These are phyloP conservation scores for Psophia crepitans DNA, from an alignment of 2,113 vertebrate species.

Conservation along the genomic window DNA sequence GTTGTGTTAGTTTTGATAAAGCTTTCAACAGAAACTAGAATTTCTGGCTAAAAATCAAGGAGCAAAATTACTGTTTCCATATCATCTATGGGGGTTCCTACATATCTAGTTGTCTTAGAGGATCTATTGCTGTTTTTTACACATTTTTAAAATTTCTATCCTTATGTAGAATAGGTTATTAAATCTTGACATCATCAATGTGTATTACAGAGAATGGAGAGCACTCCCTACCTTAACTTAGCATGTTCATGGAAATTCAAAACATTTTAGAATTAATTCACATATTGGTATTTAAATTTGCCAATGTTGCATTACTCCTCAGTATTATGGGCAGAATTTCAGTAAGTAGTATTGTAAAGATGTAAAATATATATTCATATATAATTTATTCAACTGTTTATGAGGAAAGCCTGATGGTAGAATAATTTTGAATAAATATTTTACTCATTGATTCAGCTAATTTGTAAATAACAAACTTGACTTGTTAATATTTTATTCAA, in stretches of 20 bases:
- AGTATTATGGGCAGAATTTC: background rate
- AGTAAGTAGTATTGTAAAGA: background rate
- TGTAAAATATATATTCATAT: background rate
- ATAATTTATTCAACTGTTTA: conserved; percentile 28
- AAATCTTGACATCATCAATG: background rate
- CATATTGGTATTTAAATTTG: too few relatives aligned
- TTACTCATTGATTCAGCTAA: background rate
- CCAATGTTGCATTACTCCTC: background rate
- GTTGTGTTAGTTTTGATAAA: background rate
- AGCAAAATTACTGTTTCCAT: background rate
- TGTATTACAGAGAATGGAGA: background rate
- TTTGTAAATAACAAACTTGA: conserved; percentile 30
- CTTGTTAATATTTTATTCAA: conserved; percentile 33
- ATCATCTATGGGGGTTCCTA: background rate
- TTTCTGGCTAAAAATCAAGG: background rate
- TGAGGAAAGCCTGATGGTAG: background rate
- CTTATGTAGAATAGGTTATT: background rate
- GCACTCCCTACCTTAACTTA: background rate
- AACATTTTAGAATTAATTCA: background rate
- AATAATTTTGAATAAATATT: conserved; percentile 43
- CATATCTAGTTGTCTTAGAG: background rate
- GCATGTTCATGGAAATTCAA: background rate
- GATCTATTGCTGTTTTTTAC: rapidly evolving
- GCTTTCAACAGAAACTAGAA: background rate
- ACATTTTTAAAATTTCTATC: background rate